Percentiles rank a stretch among this genome's conserved stretches.
Conservation (phyloP, 35 echinoderm and acorn worm genomes). For the Heliocidaris tuberculata region DNA sequence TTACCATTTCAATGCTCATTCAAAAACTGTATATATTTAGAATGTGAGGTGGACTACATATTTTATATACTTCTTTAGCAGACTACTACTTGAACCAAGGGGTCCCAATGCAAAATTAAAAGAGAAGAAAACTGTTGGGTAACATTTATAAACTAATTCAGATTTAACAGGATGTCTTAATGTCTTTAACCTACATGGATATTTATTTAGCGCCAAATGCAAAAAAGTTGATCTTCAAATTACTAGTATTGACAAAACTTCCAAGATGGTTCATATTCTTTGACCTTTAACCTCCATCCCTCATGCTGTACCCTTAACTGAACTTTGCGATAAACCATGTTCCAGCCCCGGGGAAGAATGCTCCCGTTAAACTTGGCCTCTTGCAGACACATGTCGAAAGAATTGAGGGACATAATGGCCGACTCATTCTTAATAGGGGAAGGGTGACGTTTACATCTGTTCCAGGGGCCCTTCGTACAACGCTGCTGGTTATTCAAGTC, state of each 20-base stretch:
- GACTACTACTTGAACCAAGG: no score
- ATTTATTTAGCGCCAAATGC: neutral
- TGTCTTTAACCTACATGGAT: no score
- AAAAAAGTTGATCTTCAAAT: neutral
- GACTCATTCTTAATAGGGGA: conserved; percentile 1
- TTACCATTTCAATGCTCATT: no score
- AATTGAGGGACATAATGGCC: conserved; percentile 34
- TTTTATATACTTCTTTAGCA: no score
- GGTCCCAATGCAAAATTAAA: no score
- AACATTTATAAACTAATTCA: no score
- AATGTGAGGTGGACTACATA: no score
- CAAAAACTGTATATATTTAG: no score
- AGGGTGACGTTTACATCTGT: conserved; percentile 32
- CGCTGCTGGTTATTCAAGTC: neutral
- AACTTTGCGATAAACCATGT: neutral
- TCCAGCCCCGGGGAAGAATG: neutral
- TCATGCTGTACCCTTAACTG: neutral
- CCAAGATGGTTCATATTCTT: neutral
- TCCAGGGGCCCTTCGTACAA: neutral
- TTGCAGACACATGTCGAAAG: conserved; percentile 31
- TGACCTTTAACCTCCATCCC: neutral
- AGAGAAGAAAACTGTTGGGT: no score
- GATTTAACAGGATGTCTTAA: no score
- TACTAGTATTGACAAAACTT: neutral
- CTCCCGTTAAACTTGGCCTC: neutral